These are phyloP conservation scores for Drosophila peninsularis DNA, from an alignment of 2,888 invertebrate genomes.

Conservation along the genomic window DNA sequence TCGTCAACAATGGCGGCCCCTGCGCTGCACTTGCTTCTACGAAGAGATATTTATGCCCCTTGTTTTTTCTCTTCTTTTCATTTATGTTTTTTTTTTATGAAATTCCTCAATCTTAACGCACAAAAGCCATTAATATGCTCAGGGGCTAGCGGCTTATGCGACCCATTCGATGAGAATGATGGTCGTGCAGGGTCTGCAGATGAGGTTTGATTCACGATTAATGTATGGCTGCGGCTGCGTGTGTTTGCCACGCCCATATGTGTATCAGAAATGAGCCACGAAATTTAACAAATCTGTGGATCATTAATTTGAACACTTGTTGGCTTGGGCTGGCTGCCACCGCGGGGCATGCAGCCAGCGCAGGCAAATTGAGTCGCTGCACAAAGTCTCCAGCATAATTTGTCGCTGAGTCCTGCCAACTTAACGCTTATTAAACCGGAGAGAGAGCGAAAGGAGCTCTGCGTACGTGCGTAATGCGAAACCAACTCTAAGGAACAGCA, in stretches of 20 bases:
- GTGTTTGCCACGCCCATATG: constrained; percentile 61
- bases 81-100: constrained; percentile 1
- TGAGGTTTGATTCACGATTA: constrained; percentile 66
- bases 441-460: background rate
- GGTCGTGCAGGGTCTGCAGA: constrained; percentile 21
- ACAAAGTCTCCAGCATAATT: constrained; percentile 51
- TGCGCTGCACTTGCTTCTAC: constrained; percentile 40
- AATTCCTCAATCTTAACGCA: constrained; percentile 67
- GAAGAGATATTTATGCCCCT: constrained; percentile 50
- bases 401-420: constrained; percentile 61
- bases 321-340: constrained; percentile 32
- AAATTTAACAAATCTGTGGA: constrained; percentile 78
- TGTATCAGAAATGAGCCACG: constrained; percentile 66
- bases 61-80: constrained; percentile 4
- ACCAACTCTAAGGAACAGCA: constrained; percentile 52
- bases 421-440: constrained; percentile 74
- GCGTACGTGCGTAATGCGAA: constrained; percentile 70
- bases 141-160: constrained; percentile 32
- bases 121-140: constrained; percentile 76
- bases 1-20: constrained; percentile 7
- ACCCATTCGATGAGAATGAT: constrained; percentile 30
- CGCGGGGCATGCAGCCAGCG: constrained; percentile 19
- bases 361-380: constrained; percentile 67
- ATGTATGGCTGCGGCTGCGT: constrained; percentile 40
- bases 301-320: constrained; percentile 79